These are phyloP conservation scores for Geococcyx californianus DNA, from an alignment of 2,113 vertebrate genomes.

Conservation along the genomic window DNA sequence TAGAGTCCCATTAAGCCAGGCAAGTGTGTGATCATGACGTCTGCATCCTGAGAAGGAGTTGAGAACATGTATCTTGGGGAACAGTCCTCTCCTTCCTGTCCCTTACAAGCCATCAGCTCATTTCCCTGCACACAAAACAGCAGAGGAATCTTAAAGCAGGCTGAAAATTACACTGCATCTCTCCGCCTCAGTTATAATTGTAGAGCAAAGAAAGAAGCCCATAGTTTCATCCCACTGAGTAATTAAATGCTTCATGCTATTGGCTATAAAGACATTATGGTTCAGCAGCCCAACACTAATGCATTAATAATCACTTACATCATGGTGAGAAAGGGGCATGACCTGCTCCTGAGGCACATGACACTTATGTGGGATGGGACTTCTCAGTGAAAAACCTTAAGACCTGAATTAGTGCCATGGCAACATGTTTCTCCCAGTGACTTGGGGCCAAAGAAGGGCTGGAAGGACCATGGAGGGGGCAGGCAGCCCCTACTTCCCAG, in stretches of 20 bases:
- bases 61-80: neutral
- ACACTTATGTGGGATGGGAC: neutral
- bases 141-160: neutral
- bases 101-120: neutral
- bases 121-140: accelerated
- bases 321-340: neutral
- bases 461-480: neutral
- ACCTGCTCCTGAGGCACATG: neutral
- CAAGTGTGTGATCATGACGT: neutral
- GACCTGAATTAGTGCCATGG: neutral
- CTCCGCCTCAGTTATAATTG: constrained; percentile 9
- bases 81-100: neutral
- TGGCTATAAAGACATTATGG: constrained; percentile 28
- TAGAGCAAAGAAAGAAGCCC: constrained; percentile 25
- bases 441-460: neutral
- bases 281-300: constrained; percentile 26
- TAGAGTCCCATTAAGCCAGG: neutral
- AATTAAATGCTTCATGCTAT: constrained; percentile 52
- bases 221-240: constrained; percentile 9
- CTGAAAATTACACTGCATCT: neutral
- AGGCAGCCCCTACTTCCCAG: neutral
- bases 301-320: neutral
- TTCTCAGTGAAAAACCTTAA: accelerated
- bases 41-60: neutral
- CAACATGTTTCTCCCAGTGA: neutral